Base-by-base conservation (phyloP, 2,888 invertebrate genomes). In the Drosophila nr. medialis region DNA sequence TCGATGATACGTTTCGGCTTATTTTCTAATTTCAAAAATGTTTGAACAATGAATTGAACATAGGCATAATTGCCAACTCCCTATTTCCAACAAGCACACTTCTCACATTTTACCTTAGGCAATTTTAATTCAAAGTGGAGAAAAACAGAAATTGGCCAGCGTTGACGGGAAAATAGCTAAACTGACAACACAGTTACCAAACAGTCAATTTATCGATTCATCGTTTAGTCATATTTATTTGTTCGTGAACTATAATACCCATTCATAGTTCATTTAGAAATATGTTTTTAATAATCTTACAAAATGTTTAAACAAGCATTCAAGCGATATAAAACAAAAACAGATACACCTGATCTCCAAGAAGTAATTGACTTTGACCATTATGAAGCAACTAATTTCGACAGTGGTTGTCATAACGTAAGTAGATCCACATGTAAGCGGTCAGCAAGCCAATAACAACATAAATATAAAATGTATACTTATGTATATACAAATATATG, bases 311-410 rank as follows among this genome's bases (percentile, higher is more conserved):
- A 95, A 93, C 94, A 95, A 76, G 93, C 92, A 75, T 98, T 97
- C 92, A 97, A 97, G 92, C 96, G 96, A 93, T 98, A 96, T 83
- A 97, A 97, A 93, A 94, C 95, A 13, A 95, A 95, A 85, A 94
- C 94, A 72, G 94, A 95, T 13, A 93, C 94, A 60, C 96, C 96
- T 0, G 94, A 95, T 85, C 93, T 96, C 15, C 91, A 93, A n/a
- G 90, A 94, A 76, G 95, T 97, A 1, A 90, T 97, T 73, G 94
- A 95, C 92, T 93, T 95, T 68, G 60, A 77, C 50, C 32, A 56
- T 24, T 76, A 58, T 34, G 75, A 78, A 54, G 24, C 29, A 32
- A 51, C 15, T 8, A 27, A 51, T 5, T 24, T 63, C n/a, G 48
- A 51, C 27, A 32, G 11, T 18, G 18, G 48, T 24, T 64, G 42